Evolutionary conservation across 1,140 invertebrate genomes (phyloP), one percentile per base, ranked within the genome.

Genomic region (Conus ventricosus): DNA sequence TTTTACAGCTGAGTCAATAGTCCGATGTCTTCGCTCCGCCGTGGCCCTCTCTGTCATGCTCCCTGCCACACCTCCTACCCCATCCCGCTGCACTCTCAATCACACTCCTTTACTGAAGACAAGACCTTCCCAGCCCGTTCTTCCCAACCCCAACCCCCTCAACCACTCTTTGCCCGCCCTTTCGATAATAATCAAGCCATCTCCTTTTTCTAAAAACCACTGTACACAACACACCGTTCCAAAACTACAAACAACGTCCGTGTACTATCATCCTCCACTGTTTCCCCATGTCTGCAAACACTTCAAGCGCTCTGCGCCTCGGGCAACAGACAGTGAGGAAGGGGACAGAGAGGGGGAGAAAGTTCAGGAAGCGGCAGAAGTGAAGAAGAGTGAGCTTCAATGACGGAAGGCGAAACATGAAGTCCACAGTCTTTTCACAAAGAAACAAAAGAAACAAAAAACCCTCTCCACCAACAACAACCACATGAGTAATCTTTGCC

Each of bases 1-100:
- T 39, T 78, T 51, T 39, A 78, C 76, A 78, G 76, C 76, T 78
- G 76, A 78, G 76, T 78, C 76, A 78, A 78, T 78, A 78, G 76
- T 27, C 20, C 27, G 17, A 78, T 39, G 39, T 51, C 67, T 23
- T 13, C 67, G 20, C 67, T 71, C 23, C 23, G 6, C 20, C 20
- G 20, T 13, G 67, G 39, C 11, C 23, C 6, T 7, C 11, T 17
- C 67, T n/a, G 11, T 4, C 67, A n/a, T 7, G 11, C 60, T 63
- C 67, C 67, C 15, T 71, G 17, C 23, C 67, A 23, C 15, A 6
- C 23, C 60, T 63, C 60, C 17, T 20, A 11, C 60, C 67, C 67
- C 67, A 20, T 23, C 67, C 67, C 67, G 15, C 60, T 63, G 60
- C 60, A 63, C 17, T 63, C 10, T 13, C 10, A 63, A 63, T 13